These are phyloP conservation scores for Tuta absoluta DNA, from an alignment of 2,888 invertebrate species.

Conservation along the genomic window DNA sequence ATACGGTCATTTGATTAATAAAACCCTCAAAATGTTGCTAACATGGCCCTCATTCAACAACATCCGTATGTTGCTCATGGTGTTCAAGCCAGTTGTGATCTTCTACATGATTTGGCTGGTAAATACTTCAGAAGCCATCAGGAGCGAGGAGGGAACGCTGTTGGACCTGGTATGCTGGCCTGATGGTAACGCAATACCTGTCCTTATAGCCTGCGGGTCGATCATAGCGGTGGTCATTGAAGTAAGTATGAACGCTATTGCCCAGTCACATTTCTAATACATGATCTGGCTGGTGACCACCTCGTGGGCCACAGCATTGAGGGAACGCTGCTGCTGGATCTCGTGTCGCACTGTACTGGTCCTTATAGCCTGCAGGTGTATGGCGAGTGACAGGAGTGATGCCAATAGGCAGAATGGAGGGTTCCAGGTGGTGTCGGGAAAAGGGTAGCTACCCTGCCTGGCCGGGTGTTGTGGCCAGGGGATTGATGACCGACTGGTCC, in stretches of 20 bases:
- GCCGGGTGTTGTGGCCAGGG: too few relatives aligned
- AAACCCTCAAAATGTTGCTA: conserved; percentile 55
- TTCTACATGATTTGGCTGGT: conserved; percentile 74
- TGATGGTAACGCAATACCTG: conserved; percentile 74
- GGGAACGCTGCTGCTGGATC: too few relatives aligned
- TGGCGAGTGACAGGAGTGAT: too few relatives aligned
- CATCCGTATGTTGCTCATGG: conserved; percentile 71
- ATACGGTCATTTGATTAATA: neutral
- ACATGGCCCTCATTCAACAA: conserved; percentile 76
- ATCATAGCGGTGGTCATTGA: conserved; percentile 71
- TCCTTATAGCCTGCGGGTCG: conserved; percentile 68
- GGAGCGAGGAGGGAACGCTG: conserved; percentile 71
- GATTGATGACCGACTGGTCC: too few relatives aligned
- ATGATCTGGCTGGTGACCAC: too few relatives aligned
- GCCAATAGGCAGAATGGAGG: too few relatives aligned
- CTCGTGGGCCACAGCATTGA: too few relatives aligned
- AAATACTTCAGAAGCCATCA: conserved; percentile 71
- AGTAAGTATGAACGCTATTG: conserved; percentile 42
- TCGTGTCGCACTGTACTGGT: too few relatives aligned
- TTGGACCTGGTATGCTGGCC: conserved; percentile 75
- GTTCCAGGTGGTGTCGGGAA: too few relatives aligned
- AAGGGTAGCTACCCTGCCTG: too few relatives aligned
- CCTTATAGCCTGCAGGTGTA: too few relatives aligned
- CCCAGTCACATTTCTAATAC: too few relatives aligned
- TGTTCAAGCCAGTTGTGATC: conserved; percentile 71